Evolutionary conservation across 2,113 vertebrate genomes (phyloP).

Genomic region (Zootoca vivipara): DNA sequence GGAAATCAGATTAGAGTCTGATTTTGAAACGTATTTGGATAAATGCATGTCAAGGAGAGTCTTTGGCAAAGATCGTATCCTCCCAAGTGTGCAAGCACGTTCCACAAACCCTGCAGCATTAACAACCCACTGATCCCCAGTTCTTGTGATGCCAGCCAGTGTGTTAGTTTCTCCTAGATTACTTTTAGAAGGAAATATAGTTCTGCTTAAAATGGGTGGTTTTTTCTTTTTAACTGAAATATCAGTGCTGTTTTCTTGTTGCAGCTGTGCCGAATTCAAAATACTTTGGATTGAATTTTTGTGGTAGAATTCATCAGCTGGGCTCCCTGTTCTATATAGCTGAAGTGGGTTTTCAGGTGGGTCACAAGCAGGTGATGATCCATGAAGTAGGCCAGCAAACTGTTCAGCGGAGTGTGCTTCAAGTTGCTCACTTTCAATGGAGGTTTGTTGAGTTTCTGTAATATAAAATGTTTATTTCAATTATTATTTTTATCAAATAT

Average conservation of each 20-base stretch:
- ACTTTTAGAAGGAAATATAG: conserved; percentile 90
- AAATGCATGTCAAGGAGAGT: conserved; percentile 90
- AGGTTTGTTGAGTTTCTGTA: conserved; percentile 72
- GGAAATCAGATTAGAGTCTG: conserved; percentile 92
- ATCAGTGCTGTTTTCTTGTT: conserved; percentile 65
- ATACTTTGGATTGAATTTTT: conserved; percentile 74
- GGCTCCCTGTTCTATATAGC: conserved; percentile 82
- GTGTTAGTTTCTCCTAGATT: conserved; percentile 81
- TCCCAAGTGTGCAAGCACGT: conserved; percentile 91
- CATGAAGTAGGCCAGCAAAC: conserved; percentile 95
- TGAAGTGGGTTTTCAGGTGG: conserved; percentile 92
- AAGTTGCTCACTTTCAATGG: conserved; percentile 77
- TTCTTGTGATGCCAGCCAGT: conserved; percentile 64
- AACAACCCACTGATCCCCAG: conserved; percentile 76
- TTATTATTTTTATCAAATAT: conserved; percentile 8
- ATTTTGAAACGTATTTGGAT: conserved; percentile 92
- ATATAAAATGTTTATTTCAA: conserved; percentile 41
- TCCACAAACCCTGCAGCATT: conserved; percentile 84
- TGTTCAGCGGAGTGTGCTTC: conserved; percentile 88
- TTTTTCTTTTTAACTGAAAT: conserved; percentile 80
- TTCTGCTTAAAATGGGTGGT: conserved; percentile 91
- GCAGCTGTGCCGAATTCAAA: conserved; percentile 60
- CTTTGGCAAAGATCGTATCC: conserved; percentile 91
- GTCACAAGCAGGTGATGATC: conserved; percentile 93
- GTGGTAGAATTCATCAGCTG: conserved; percentile 48